Evolutionary conservation across 2,888 invertebrate genomes (phyloP).

Genomic region (Plebejus melissa): DNA sequence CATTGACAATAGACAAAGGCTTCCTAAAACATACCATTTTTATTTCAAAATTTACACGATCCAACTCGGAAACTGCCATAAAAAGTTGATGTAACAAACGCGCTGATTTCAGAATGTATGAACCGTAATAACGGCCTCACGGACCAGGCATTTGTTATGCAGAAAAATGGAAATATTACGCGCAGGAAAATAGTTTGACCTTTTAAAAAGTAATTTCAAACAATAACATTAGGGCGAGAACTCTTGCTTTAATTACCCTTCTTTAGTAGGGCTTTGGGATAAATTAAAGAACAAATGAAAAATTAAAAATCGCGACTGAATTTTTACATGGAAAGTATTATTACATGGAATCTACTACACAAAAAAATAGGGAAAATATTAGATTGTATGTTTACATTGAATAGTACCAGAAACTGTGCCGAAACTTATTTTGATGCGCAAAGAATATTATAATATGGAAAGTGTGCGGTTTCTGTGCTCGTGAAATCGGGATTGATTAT

Average conservation of each 20-base stretch:
- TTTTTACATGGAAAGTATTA: background rate
- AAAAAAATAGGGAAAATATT: too few relatives aligned
- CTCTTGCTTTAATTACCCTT: constrained; percentile 26
- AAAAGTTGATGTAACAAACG: constrained; percentile 12
- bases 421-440: too few relatives aligned
- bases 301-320: background rate
- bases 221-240: constrained; percentile 27
- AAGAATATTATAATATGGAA: too few relatives aligned
- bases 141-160: constrained; percentile 12
- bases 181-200: constrained; percentile 27
- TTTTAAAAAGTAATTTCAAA: constrained; percentile 27
- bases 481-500: too few relatives aligned
- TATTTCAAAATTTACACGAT: background rate
- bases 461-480: too few relatives aligned
- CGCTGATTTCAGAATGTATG: constrained; percentile 21
- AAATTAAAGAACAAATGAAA: constrained; percentile 23
- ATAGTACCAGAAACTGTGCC: too few relatives aligned
- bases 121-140: constrained; percentile 7
- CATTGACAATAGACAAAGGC: background rate
- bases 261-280: constrained; percentile 25
- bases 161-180: constrained; percentile 24
- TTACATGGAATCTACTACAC: background rate
- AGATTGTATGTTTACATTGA: too few relatives aligned
- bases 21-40: background rate
- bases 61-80: background rate